Base-by-base conservation (phyloP, 1,140 invertebrate genomes). In the Diploscapter pachys region DNA sequence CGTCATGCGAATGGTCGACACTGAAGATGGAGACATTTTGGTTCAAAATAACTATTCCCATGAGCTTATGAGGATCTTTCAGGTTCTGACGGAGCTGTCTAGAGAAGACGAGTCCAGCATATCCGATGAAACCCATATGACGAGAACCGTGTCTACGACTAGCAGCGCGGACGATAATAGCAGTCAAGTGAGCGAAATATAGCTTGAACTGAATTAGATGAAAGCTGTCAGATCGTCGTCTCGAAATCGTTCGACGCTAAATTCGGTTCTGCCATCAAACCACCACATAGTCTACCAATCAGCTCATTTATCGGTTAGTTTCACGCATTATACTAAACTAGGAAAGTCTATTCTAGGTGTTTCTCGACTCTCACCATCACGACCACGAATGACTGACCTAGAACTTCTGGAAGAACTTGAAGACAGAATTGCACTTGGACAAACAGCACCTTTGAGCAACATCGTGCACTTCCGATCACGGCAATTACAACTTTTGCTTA, bases 1-100 rank as follows among this genome's bases (percentile, higher is more conserved):
- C 48, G 81, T 81, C 11, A 82, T 82, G 81, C 72, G 79, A 65
- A 57, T 81, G n/a, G 80, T 81, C 11, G 80, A 81, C 57, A 83
- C 81, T 5, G 80, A 82, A 72, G 80, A 81, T 52, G 80, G 80
- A 48, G 80, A 81, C 63, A 81, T 81, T 54, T 48, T 81, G n/a
- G 63, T 31, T 31, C 31, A 31, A 31, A 31, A 31, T 31, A 31
- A 31, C 31, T 31, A 31, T 31, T 31, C 1, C 1, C 31, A 31
- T 31, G 31, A 31, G 31, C 31, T 31, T 31, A 31, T 31, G 31
- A 31, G 31, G 31, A 31, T 31, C 31, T 1, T 31, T 31, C 31
- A 31, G 31, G 31, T 62, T 72, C 48, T 71, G 63, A 72, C 63
- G 9, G 59, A 72, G 13, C n/a, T 63, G 1, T 48, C 54, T 11